Evolutionary conservation across 1,140 invertebrate species (phyloP), one percentile per base, ranked within the genome.

Genomic region (Heterodera schachtii): DNA sequence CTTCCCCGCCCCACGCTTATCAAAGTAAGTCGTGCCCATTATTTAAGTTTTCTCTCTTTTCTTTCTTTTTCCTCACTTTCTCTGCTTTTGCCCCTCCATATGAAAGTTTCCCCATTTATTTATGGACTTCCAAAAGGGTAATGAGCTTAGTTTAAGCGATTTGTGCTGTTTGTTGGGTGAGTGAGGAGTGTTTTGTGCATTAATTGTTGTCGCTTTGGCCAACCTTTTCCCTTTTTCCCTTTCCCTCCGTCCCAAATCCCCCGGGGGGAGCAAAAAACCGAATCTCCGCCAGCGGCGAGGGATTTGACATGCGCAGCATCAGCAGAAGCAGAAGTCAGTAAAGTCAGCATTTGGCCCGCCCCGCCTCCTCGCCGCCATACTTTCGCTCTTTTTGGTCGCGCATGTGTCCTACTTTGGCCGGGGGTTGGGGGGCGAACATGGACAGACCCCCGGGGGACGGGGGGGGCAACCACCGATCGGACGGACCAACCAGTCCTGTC

Each of bases 111-210:
- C 49, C 57, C 57, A 16, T 60, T 60, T 60, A 60, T 60, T 60
- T 60, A 60, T 60, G 57, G 4, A 16, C 57, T 60, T 60, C 49
- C 57, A 60, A 60, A 60, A 60, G 57, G 57, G 57, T 60, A 60
- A 60, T 60, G 57, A 60, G 57, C 57, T 60, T 60, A 60, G 57
- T 60, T 60, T 60, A 60, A 60, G 57, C 13, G 57, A 60, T 60
- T 52, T 60, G 6, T 19, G 11, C 57, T 60, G 57, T 60, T 19
- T 13, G 57, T 60, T 19, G 57, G 57, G 57, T 13, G 57, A 16
- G 57, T 19, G 57, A 19, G 5, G 57, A 60, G 57, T 60, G 57
- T 31, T 31, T 31, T 31, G 31, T 60, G 57, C 57, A 60, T 60
- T 60, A 60, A 60, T 60, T 60, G 57, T 60, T 60, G 57, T 13